Evolutionary conservation across 2,888 invertebrate genomes (phyloP).

Genomic region (Adineta ricciae): DNA sequence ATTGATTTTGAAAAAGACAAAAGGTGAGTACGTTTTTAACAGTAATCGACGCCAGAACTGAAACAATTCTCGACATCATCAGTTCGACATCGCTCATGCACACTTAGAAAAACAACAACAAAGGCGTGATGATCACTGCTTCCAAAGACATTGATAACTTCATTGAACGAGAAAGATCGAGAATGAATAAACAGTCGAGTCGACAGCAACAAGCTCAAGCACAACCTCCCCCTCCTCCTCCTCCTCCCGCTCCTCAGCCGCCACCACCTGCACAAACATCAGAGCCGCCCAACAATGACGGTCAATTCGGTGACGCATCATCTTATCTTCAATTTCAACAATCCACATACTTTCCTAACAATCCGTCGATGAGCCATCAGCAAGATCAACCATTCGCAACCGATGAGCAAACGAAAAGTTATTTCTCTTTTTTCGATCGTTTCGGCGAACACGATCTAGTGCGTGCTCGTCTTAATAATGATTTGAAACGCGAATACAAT

Average conservation of each 20-base stretch:
- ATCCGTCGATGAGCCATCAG: not conserved
- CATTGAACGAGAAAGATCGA: not conserved
- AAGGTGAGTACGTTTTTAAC: not conserved
- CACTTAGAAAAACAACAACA: not conserved
- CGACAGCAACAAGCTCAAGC: not conserved
- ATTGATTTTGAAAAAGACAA: not conserved
- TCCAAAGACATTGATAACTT: not conserved
- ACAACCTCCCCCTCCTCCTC: not conserved
- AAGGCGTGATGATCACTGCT: not conserved
- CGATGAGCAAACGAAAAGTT: not conserved
- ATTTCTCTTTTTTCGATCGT: not conserved
- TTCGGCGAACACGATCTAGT: not conserved
- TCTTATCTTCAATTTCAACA: not conserved
- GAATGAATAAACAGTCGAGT: not conserved
- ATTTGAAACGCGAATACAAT: slow-evolving; percentile 1
- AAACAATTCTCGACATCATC: not conserved
- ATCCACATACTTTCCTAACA: not conserved
- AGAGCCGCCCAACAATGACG: not conserved
- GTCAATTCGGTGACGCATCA: not conserved
- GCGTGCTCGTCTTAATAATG: not conserved
- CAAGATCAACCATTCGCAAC: not conserved
- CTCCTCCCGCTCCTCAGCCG: not conserved
- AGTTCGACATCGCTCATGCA: not conserved
- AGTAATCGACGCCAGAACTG: too few relatives aligned
- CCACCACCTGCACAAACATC: not conserved